Conservation (phyloP, 2,113 vertebrate genomes). For the Periophthalmodon schlosseri region DNA sequence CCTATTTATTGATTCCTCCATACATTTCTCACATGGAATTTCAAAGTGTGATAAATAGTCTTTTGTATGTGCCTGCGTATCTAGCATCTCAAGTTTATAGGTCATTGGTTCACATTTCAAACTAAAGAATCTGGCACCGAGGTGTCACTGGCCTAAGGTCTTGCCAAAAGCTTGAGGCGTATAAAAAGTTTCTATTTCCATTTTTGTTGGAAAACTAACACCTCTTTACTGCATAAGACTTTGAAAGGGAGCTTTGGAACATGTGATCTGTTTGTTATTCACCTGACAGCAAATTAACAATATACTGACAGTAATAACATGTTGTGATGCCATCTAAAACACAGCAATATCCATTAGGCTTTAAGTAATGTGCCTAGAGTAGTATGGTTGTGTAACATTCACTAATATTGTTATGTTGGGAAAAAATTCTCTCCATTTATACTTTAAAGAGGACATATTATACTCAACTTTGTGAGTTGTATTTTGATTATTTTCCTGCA, state of each 20-base stretch:
- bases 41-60: neutral
- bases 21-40: neutral
- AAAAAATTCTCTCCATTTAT: neutral
- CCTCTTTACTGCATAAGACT: slow-evolving; percentile 1
- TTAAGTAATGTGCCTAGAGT: slow-evolving; percentile 9
- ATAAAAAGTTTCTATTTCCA: slow-evolving; percentile 18
- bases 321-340: neutral
- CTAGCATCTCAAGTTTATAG: neutral
- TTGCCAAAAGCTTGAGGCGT: slow-evolving; percentile 48
- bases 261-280: neutral
- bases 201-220: neutral
- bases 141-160: slow-evolving; percentile 15
- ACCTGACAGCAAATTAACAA: neutral
- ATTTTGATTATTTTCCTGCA: too few relatives aligned
- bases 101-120: slow-evolving; percentile 17
- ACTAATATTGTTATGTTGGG: slow-evolving; percentile 17
- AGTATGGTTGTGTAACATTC: neutral
- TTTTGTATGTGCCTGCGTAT: neutral
- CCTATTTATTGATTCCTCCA: slow-evolving; percentile 4
- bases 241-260: slow-evolving; percentile 5
- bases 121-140: slow-evolving; percentile 51
- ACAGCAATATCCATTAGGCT: neutral
- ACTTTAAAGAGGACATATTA: too few relatives aligned
- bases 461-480: too few relatives aligned
- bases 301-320: neutral